These are phyloP conservation scores for Augiades crinisus DNA, from an alignment of 2,888 invertebrate genomes.

Conservation along the genomic window DNA sequence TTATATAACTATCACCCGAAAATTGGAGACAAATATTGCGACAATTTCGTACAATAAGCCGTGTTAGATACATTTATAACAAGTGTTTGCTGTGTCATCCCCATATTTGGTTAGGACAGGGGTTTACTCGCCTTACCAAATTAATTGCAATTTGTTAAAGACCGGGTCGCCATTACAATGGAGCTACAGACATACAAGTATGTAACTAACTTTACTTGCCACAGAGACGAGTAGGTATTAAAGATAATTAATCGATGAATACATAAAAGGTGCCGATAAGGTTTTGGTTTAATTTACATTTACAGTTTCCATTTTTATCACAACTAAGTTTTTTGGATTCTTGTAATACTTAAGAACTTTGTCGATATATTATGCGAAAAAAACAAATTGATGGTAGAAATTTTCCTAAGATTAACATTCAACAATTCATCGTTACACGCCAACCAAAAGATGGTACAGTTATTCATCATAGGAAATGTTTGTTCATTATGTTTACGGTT, in stretches of 20 bases:
- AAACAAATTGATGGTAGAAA: too few species aligned
- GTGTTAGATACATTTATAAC: conserved; percentile 14
- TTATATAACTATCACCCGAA: too few species aligned
- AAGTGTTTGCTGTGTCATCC: conserved; percentile 17
- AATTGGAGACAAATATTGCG: neutral
- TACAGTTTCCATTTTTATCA: too few species aligned
- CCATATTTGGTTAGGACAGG: conserved; percentile 55
- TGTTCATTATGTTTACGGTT: neutral
- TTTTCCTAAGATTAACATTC: too few species aligned
- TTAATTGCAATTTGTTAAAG: conserved; percentile 51
- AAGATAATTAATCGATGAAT: too few species aligned
- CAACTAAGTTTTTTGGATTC: too few species aligned
- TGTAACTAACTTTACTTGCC: neutral
- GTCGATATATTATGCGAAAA: too few species aligned
- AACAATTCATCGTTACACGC: neutral
- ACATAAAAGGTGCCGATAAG: too few species aligned
- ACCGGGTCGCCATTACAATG: conserved; percentile 39
- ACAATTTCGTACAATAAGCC: conserved; percentile 4
- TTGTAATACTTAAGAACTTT: too few species aligned
- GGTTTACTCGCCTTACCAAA: conserved; percentile 43
- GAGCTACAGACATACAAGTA: conserved; percentile 19
- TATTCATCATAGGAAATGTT: neutral
- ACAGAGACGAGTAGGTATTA: too few species aligned
- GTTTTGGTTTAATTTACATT: too few species aligned
- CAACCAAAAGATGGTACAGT: neutral